Base-by-base conservation (phyloP, 1,140 invertebrate genomes). In the Lepidostoma basale region DNA sequence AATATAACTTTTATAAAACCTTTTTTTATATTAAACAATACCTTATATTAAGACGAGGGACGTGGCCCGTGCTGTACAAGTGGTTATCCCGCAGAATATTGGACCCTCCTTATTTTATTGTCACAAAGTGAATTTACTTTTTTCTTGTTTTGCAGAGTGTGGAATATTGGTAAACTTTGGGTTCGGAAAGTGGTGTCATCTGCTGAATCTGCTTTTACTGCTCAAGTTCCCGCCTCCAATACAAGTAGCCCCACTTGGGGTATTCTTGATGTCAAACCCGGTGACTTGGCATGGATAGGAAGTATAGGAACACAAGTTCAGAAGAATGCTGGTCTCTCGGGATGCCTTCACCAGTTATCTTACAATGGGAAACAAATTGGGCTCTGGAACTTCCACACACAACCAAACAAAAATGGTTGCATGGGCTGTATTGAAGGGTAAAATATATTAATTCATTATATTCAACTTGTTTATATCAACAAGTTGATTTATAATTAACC, bases 321-420 rank as follows among this genome's bases (percentile, higher is more conserved):
- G 18, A 81, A 75, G 5, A 78, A 77, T 0, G 67, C 76, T 0
- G 89, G 87, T 1, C 77, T 91, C 3, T 84, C 87, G 18, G 94
- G 92, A 0, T 96, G 94, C 63, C 82, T 97, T 4, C 83, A 95
- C 77, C 87, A 92, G 68, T 80, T 96, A 0, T 84, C 85, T 66
- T 80, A 95, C 0, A 92, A 97, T 78, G 90, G 89, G 3, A 85
- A 88, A 26, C 88, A 85, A 0, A 81, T 98, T 44, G 95, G 96
- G 0, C 81, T 98, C 0, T 98, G 94, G 93, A 94, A 97, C 79
- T 98, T 96, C 76, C 49, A 73, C 3, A 70, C 74, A 3, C 80
- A 82, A 85, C 88, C 64, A 78, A 76, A 69, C 84, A 84, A 64
- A 1, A 75, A 78, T 0, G 87, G 87, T 5, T 98, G 95, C 75